These are phyloP conservation scores for Aphrophora alni DNA, from an alignment of 2,888 invertebrate species.

Conservation along the genomic window DNA sequence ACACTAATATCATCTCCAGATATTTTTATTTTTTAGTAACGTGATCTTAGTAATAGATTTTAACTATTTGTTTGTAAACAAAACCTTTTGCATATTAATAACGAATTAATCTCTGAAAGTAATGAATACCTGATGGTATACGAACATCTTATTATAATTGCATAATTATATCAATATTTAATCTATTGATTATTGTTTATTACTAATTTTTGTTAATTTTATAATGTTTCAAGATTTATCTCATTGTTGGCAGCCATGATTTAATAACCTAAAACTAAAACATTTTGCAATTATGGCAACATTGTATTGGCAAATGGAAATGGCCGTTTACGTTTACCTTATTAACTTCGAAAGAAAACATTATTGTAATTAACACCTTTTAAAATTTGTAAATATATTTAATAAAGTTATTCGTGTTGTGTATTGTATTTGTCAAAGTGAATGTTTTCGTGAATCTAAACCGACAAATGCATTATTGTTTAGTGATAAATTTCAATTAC, in stretches of 20 bases:
- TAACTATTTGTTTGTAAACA: too few species aligned
- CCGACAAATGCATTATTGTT: slow-evolving; percentile 4
- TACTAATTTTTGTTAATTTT: background rate
- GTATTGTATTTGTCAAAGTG: background rate
- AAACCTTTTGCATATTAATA: too few species aligned
- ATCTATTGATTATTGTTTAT: background rate
- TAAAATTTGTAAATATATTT: background rate
- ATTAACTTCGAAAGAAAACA: slow-evolving; percentile 4
- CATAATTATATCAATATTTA: too few species aligned
- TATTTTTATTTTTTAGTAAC: too few species aligned
- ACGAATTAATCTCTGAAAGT: too few species aligned
- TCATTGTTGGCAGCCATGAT: slow-evolving; percentile 25
- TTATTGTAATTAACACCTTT: slow-evolving; percentile 5
- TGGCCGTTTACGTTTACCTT: slow-evolving; percentile 46
- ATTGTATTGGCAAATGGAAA: slow-evolving; percentile 50
- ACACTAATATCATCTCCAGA: too few species aligned
- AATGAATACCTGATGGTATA: too few species aligned
- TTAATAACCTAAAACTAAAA: slow-evolving; percentile 19
- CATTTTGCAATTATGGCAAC: slow-evolving; percentile 46
- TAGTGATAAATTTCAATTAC: background rate
- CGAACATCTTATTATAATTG: too few species aligned
- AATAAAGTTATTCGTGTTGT: background rate
- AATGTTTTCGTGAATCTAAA: slow-evolving; percentile 1
- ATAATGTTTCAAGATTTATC: background rate
- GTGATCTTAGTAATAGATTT: too few species aligned